Percentiles rank a stretch among this genome's conserved stretches.
Evolutionary conservation across 2,797 vertebrate genomes (phyloP).

Genomic region (Coluber constrictor): DNA sequence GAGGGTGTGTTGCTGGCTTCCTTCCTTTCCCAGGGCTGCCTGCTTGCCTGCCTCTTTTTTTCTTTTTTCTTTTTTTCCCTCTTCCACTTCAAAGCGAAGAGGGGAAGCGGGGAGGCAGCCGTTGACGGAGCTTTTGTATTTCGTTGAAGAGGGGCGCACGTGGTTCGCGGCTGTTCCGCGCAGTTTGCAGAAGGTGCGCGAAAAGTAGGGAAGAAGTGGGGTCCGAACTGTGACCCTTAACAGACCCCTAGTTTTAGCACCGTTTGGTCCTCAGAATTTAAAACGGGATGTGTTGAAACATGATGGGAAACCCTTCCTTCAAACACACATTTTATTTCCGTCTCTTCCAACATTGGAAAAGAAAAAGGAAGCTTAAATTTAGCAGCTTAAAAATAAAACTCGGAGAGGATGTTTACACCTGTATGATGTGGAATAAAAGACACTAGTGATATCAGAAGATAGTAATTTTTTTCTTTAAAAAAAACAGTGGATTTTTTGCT

Average conservation of each 20-base stretch:
- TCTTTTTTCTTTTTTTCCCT: rapidly evolving
- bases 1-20: not conserved
- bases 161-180: not conserved
- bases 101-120: not conserved
- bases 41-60: not conserved
- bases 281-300: not conserved
- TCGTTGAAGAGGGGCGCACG: not conserved
- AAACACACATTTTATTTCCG: not conserved
- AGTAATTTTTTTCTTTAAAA: not conserved
- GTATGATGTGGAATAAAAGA: not conserved
- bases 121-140: not conserved
- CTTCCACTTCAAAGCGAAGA: not conserved
- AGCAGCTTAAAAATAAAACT: not conserved
- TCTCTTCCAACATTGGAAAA: not conserved
- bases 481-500: not conserved
- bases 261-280: not conserved
- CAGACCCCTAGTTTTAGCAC: too few species aligned
- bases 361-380: not conserved
- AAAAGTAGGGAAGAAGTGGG: not conserved
- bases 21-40: not conserved
- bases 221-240: not conserved
- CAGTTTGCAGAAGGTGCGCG: not conserved
- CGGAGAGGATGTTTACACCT: not conserved
- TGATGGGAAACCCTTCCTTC: not conserved
- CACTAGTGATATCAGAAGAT: not conserved